A percentile compares a stretch with the other conserved stretches of the same genome.
phyloP scores from a whole-genome alignment of 2,797 vertebrate species.

The Scleropages formosus region DNA sequence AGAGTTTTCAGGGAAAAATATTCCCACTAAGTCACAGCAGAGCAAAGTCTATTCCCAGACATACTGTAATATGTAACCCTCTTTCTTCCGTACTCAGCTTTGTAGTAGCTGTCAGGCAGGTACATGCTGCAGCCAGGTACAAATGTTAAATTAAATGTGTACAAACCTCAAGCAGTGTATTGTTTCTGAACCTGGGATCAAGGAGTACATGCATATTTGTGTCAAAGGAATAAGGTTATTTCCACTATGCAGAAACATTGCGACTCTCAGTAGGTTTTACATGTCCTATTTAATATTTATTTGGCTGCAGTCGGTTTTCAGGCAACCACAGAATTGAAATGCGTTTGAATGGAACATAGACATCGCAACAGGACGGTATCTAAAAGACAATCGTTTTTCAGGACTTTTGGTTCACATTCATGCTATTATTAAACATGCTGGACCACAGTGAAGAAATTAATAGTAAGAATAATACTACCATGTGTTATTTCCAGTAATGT shows the following conservation, averaged over 20 bases:
- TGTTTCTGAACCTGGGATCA: slow-evolving; percentile 55
- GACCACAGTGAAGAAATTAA: no score
- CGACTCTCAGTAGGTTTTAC: slow-evolving; percentile 35
- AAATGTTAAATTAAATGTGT: slow-evolving; percentile 49
- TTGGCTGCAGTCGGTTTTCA: slow-evolving; percentile 55
- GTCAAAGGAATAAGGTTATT: slow-evolving; percentile 58
- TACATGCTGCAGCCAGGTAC: slow-evolving; percentile 40
- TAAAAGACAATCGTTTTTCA: not conserved
- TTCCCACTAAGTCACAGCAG: slow-evolving; percentile 26
- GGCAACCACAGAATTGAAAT: slow-evolving; percentile 28
- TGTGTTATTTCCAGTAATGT: no score
- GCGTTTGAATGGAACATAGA: slow-evolving; percentile 17
- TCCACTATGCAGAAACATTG: slow-evolving; percentile 54
- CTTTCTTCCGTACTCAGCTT: slow-evolving; percentile 34
- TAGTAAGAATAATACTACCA: no score
- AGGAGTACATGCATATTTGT: slow-evolving; percentile 48
- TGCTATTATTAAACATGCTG: no score
- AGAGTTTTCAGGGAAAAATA: not conserved
- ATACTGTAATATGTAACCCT: slow-evolving; percentile 39
- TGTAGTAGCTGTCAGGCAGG: slow-evolving; percentile 34
- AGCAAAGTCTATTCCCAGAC: slow-evolving; percentile 35
- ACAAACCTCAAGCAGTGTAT: slow-evolving; percentile 52
- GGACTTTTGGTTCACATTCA: no score
- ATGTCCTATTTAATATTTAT: slow-evolving; percentile 54
- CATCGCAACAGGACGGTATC: not conserved